Evolutionary conservation across 1,140 invertebrate species (phyloP).

Genomic region (Acromyrmex charruanus): DNA sequence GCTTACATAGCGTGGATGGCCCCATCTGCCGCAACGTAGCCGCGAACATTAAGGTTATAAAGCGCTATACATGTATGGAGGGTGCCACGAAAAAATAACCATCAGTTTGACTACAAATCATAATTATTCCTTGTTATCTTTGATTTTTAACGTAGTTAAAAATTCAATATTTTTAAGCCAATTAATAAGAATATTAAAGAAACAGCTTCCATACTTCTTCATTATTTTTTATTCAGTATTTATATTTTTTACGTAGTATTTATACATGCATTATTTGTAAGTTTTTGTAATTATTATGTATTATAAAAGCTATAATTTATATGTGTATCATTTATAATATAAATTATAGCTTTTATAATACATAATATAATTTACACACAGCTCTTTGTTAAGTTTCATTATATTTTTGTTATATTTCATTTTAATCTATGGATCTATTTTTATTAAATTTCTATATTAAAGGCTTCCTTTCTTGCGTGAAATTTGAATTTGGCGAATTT

Average conservation of each 20-base stretch:
- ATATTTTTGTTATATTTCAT: not conserved
- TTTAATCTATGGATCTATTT: not conserved
- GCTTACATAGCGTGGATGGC: slow-evolving; percentile 24
- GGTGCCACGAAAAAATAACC: not conserved
- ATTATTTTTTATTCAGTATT: not conserved
- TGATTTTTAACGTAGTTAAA: not conserved
- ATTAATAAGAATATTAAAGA: not conserved
- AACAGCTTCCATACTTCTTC: not conserved
- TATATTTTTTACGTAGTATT: not conserved
- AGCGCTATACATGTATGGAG: not conserved
- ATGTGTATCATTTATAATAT: not conserved
- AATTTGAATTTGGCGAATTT: not conserved
- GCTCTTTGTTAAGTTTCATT: not conserved
- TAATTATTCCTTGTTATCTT: not conserved
- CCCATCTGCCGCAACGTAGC: slow-evolving; percentile 39
- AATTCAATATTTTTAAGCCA: not conserved
- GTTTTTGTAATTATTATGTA: not conserved
- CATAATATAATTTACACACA: not conserved
- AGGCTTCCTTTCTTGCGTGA: not conserved
- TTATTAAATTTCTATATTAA: slow-evolving; percentile 16
- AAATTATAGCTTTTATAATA: no score
- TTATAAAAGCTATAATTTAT: not conserved
- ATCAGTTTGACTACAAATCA: not conserved
- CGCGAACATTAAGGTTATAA: slow-evolving; percentile 26
- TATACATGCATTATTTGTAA: not conserved